Evolutionary conservation across 92 coral and sea anemone species (phyloP), one percentile per base, ranked within the genome.

Genomic region (Zoanthus solanderi): DNA sequence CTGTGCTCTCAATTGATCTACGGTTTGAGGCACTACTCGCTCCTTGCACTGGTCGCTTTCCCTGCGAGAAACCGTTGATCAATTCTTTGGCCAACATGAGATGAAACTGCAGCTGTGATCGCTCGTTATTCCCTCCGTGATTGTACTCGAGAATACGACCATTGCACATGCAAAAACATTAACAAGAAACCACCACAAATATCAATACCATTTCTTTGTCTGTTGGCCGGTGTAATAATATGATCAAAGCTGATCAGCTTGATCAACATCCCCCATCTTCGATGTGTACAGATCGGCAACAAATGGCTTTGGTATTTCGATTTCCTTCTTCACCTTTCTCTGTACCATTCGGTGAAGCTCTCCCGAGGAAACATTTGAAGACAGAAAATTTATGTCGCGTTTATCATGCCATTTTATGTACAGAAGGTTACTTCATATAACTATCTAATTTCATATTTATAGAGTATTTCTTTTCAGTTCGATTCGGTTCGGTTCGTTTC

Each of bases 301-400:
- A 50, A 50, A 50, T 50, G 56, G 56, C 56, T 50, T 50, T 50
- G 56, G 7, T 50, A 50, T 50, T 50, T 50, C 56, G 16, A n/a
- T 61, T 76, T 76, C 32, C 81, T 76, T 76, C 81, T 76, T 76
- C 52, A 79, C 84, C 71, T 79, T 79, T 67, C 78, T 28, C 50
- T 60, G 29, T 5, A 61, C 8, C 56, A 42, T 63, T 57, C 48
- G 50, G 52, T 67, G 75, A 1, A 52, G 87, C 18, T 57, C 32
- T 37, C 42, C 34, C 14, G 87, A 72, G 47, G 52, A 61, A 67
- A 63, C 48, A 50, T 83, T 83, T 83, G 87, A 31, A n/a, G 87
- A 83, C 10, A 50, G 10, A 10, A 50, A 50, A 50, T 50, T 50
- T 50, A 50, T 50, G 56, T 10, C 56, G 7, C 56, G 56, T 50